Evolutionary conservation across 2,888 invertebrate genomes (phyloP).

Genomic region (Gandaritis pyraliata): DNA sequence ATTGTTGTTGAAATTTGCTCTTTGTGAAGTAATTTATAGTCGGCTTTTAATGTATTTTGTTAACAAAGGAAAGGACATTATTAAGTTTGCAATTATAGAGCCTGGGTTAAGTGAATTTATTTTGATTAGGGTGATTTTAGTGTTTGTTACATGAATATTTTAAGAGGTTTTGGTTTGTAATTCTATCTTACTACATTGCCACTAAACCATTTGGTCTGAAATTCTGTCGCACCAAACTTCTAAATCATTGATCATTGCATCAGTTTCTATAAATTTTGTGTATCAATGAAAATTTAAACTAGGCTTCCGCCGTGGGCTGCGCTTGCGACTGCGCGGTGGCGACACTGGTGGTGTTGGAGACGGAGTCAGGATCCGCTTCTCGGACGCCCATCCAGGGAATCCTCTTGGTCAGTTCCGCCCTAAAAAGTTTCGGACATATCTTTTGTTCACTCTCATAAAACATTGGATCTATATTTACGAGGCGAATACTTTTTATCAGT

Average conservation of each 20-base stretch:
- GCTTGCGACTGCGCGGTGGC: conserved; percentile 60
- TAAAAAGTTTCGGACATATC: conserved; percentile 48
- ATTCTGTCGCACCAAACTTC: too few species aligned
- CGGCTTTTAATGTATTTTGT: conserved; percentile 28
- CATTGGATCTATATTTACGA: too few species aligned
- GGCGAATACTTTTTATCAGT: too few species aligned
- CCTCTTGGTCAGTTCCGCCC: conserved; percentile 91
- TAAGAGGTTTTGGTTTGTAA: not conserved
- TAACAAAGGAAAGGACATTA: conserved; percentile 19
- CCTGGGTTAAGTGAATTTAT: conserved; percentile 5
- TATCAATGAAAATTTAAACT: conserved; percentile 20
- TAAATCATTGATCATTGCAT: conserved; percentile 15
- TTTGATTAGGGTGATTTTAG: not conserved
- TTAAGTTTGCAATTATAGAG: conserved; percentile 22
- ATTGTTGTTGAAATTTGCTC: conserved; percentile 28
- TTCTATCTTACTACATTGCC: too few species aligned
- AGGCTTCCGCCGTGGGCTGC: conserved; percentile 59
- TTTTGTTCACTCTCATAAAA: too few species aligned
- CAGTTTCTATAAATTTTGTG: not conserved
- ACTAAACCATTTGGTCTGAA: not conserved
- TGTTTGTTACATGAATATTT: too few species aligned
- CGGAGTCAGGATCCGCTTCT: conserved; percentile 84
- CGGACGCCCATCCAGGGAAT: conserved; percentile 91
- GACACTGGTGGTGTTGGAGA: conserved; percentile 82
- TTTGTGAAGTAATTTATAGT: conserved; percentile 30